phyloP scores from a whole-genome alignment of 2,797 vertebrate genomes.

The Scleropages formosus region DNA sequence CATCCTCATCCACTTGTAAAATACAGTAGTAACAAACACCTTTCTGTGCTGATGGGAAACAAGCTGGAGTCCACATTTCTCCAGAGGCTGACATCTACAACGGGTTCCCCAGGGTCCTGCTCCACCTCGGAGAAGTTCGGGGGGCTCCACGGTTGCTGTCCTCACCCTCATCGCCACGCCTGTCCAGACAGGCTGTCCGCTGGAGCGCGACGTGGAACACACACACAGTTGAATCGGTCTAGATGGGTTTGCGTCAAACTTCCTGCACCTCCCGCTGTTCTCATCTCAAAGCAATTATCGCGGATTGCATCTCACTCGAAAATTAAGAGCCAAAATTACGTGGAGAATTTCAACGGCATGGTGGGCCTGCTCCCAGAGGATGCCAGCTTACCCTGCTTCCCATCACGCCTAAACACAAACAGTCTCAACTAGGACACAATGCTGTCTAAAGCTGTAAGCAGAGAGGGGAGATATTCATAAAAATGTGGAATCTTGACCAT shows the following conservation, averaged over 20 bases:
- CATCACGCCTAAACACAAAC: neutral
- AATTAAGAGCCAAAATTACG: neutral
- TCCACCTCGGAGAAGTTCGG: too few species aligned
- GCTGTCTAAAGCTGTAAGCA: neutral
- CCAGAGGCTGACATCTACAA: too few species aligned
- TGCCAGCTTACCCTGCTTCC: neutral
- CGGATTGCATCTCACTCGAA: neutral
- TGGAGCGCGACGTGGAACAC: conserved; percentile 50
- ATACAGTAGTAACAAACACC: too few species aligned
- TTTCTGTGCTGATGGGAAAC: too few species aligned
- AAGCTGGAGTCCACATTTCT: too few species aligned
- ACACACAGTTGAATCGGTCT: neutral
- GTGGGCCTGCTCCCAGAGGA: neutral
- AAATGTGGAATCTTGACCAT: conserved; percentile 25
- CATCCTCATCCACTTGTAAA: too few species aligned
- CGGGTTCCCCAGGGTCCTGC: too few species aligned
- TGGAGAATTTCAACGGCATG: too few species aligned
- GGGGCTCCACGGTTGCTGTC: conserved; percentile 46
- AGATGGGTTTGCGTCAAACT: too few species aligned
- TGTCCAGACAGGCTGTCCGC: conserved; percentile 57
- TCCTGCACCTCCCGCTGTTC: neutral
- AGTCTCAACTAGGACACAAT: too few species aligned
- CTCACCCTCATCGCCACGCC: conserved; percentile 62
- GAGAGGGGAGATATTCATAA: conserved; percentile 9
- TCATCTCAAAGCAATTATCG: neutral